Conservation (phyloP, 2,888 invertebrate genomes). For the Isotomurus palustris region DNA sequence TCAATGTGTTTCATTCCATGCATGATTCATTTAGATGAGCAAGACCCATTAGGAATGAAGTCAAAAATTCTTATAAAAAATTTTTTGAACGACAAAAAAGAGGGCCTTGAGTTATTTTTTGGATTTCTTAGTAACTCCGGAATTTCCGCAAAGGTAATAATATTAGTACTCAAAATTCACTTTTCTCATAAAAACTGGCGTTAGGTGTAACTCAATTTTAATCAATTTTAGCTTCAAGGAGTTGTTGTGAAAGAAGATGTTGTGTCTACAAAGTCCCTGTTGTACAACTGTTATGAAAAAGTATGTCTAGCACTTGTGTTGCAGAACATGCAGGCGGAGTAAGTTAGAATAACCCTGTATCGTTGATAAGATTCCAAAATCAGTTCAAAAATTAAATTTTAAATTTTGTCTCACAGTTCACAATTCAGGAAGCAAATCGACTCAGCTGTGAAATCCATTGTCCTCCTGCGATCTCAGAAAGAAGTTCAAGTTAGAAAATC, state of each 20-base stretch:
- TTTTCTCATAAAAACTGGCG: neutral
- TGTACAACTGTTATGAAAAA: slow-evolving; percentile 75
- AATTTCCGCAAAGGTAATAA: slow-evolving; percentile 33
- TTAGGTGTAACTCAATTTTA: slow-evolving; percentile 3
- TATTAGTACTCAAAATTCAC: neutral
- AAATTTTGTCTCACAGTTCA: slow-evolving; percentile 25
- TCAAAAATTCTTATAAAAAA: slow-evolving; percentile 64
- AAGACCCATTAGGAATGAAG: slow-evolving; percentile 38
- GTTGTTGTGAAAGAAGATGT: slow-evolving; percentile 53
- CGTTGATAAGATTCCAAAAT: neutral
- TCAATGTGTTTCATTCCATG: neutral
- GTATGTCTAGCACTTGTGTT: slow-evolving; percentile 69
- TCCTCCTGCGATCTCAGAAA: slow-evolving; percentile 49
- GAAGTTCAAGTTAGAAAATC: slow-evolving; percentile 46
- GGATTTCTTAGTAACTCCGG: slow-evolving; percentile 58
- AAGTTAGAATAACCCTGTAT: too few relatives aligned
- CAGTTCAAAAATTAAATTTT: neutral
- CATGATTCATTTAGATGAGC: slow-evolving; percentile 14
- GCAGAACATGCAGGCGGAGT: slow-evolving; percentile 60
- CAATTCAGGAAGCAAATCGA: slow-evolving; percentile 53
- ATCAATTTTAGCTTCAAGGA: slow-evolving; percentile 51
- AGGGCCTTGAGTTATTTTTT: slow-evolving; percentile 70
- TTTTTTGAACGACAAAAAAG: slow-evolving; percentile 82
- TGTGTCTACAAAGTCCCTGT: slow-evolving; percentile 57
- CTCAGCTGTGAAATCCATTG: slow-evolving; percentile 57